Percentiles rank a stretch among this genome's conserved stretches.
These are phyloP conservation scores for Pollachius pollachius DNA, from an alignment of 2,113 vertebrate genomes.

Conservation along the genomic window DNA sequence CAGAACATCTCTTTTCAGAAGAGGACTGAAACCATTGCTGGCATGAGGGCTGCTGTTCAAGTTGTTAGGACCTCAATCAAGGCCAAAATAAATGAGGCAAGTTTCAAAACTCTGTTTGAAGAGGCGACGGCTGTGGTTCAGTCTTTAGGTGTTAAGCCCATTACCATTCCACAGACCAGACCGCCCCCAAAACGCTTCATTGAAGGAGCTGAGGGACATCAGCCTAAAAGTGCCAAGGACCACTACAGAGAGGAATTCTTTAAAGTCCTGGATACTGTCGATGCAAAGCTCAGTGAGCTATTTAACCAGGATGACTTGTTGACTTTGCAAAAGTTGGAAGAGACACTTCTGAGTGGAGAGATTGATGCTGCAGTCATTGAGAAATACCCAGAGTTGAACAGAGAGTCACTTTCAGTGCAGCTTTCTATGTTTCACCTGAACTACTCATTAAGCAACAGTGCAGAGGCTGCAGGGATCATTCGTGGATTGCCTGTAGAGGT, in stretches of 20 bases:
- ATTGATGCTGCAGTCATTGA: not conserved
- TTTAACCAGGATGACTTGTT: slow-evolving; percentile 5
- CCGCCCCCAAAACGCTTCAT: no score
- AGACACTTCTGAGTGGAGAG: no score
- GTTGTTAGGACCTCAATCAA: not conserved
- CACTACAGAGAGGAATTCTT: not conserved
- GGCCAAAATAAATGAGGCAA: not conserved
- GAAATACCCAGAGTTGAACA: slow-evolving; percentile 1
- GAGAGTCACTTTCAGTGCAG: slow-evolving; percentile 3
- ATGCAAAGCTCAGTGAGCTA: not conserved
- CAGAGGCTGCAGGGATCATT: not conserved
- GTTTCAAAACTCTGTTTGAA: not conserved
- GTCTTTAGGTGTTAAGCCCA: slow-evolving; percentile 3
- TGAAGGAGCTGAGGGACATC: slow-evolving; percentile 2
- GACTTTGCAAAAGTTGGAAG: no score
- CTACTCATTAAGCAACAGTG: slow-evolving; percentile 4
- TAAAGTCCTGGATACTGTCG: slow-evolving; percentile 1
- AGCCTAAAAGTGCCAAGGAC: slow-evolving; percentile 1
- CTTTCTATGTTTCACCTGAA: not conserved
- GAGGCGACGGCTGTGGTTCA: slow-evolving; percentile 1
- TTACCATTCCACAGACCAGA: not conserved
- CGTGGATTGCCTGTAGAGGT: no score
- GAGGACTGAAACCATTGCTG: not conserved
- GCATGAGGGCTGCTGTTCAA: no score
- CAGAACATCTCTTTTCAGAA: not conserved